Evolutionary conservation across 2,113 vertebrate species (phyloP), one percentile per base, ranked within the genome.

Genomic region (Cebidichthys violaceus): DNA sequence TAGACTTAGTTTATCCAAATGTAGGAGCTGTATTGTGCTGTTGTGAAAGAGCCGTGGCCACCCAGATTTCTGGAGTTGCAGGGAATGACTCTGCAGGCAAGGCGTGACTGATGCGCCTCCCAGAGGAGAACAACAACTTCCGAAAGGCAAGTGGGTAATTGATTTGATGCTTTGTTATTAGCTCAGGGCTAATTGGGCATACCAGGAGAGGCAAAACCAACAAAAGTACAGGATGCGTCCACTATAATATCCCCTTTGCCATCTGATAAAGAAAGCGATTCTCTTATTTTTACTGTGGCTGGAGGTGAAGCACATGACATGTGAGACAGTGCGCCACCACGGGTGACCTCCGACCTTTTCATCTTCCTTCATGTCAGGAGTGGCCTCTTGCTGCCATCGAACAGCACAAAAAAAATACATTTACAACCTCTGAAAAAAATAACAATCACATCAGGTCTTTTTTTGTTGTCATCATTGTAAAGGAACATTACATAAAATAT

Each of bases 1-100:
- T 65, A 93, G 93, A 93, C 91, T 94, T 94, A 93, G 90, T 92
- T 90, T 92, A 90, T 86, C 93, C 93, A 89, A 93, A 94, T 87
- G 89, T 89, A 89, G 88, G 88, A 86, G 88, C 89, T 89, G 89
- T 77, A 93, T 94, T 94, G 93, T 93, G 89, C 84, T 88, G 81
- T 86, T 90, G 82, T 94, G 86, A 94, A 94, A 93, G 89, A 88
- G 74, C 88, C 22, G 17, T 33, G 95, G 90, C 95, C 95, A 95
- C 94, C 94, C 94, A 95, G 82, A 92, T 93, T 92, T 95, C 82
- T 85, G 85, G 61, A 86, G 85, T 85, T 85, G 84, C 79, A 87
- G 82, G 70, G 86, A 84, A 90, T 90, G 85, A 87, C 77, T 89
- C 57, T 68, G 88, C 88, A 88, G 91, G 90, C 85, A 92, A 85